phyloP scores from a whole-genome alignment of 64 coral and sea anemone species.

The Pachyseris speciosa region DNA sequence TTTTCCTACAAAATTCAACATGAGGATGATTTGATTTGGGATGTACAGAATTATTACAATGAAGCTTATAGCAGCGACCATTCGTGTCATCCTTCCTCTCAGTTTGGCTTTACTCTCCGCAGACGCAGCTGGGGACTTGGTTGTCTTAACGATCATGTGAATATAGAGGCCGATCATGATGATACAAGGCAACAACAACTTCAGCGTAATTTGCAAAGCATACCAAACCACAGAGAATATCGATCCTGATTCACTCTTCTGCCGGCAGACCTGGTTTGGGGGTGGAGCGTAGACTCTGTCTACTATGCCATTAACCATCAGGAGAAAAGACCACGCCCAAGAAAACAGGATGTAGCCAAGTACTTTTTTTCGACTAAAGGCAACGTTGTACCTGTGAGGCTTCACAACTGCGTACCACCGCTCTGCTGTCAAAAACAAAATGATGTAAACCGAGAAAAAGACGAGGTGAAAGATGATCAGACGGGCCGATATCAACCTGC shows the following conservation, averaged over 20 bases:
- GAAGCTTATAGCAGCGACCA: slow-evolving; percentile 4
- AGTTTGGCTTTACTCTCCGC: slow-evolving; percentile 1
- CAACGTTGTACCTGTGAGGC: slow-evolving; percentile 28
- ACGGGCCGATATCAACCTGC: slow-evolving; percentile 36
- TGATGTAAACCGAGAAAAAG: slow-evolving; percentile 38
- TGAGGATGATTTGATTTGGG: slow-evolving; percentile 33
- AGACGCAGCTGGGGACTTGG: not conserved
- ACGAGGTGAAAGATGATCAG: slow-evolving; percentile 17
- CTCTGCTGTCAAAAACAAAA: slow-evolving; percentile 24
- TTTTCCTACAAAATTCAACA: not conserved
- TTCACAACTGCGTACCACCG: slow-evolving; percentile 64
- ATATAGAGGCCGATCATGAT: slow-evolving; percentile 33
- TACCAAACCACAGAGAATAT: no score
- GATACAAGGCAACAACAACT: not conserved
- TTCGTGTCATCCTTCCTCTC: slow-evolving; percentile 28
- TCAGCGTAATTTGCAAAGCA: not conserved
- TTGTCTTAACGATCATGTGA: slow-evolving; percentile 36
- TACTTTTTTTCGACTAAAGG: slow-evolving; percentile 10
- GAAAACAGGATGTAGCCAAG: not conserved
- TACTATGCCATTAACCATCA: not conserved
- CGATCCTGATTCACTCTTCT: not conserved
- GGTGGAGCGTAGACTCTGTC: not conserved
- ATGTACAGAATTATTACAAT: slow-evolving; percentile 39
- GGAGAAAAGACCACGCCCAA: not conserved
- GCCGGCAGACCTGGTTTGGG: not conserved